Evolutionary conservation across 2,797 vertebrate genomes (phyloP).

Genomic region (Enteromius radiatus): DNA sequence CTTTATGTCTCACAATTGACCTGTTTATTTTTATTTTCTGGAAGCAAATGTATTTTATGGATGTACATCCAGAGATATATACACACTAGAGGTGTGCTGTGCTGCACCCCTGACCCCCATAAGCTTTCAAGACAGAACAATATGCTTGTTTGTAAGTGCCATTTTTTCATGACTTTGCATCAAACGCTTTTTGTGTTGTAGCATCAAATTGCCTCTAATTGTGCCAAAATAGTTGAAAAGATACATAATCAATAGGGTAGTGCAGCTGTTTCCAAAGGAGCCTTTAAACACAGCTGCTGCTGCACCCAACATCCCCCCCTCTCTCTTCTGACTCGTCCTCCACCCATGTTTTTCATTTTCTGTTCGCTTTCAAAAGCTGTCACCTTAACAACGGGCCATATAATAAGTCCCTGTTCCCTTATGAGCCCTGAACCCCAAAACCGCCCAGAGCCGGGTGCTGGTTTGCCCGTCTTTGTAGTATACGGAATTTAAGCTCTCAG

Average conservation of each 20-base stretch:
- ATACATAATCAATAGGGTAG: constrained; percentile 71
- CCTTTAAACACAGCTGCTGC: constrained; percentile 79
- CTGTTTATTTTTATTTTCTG: background rate
- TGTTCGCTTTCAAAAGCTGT: constrained; percentile 74
- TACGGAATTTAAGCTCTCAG: constrained; percentile 68
- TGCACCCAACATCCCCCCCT: constrained; percentile 67
- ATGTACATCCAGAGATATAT: constrained; percentile 1
- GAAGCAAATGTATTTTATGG: constrained; percentile 17
- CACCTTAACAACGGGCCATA: constrained; percentile 70
- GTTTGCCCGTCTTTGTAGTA: constrained; percentile 67
- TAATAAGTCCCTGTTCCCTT: constrained; percentile 60
- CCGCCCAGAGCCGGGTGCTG: constrained; percentile 61
- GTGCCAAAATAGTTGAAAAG: constrained; percentile 75
- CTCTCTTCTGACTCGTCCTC: constrained; percentile 45
- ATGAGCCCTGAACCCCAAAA: constrained; percentile 55
- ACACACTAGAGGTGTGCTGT: constrained; percentile 17
- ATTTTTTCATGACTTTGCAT: constrained; percentile 65
- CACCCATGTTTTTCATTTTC: constrained; percentile 66
- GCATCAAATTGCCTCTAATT: constrained; percentile 68
- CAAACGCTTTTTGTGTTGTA: constrained; percentile 68
- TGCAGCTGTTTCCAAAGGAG: constrained; percentile 80
- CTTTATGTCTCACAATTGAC: background rate
- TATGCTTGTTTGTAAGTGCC: constrained; percentile 43
- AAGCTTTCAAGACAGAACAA: constrained; percentile 32
- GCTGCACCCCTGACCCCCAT: constrained; percentile 30